Evolutionary conservation across 2,113 vertebrate genomes (phyloP).

Genomic region (Paratilapia polleni): DNA sequence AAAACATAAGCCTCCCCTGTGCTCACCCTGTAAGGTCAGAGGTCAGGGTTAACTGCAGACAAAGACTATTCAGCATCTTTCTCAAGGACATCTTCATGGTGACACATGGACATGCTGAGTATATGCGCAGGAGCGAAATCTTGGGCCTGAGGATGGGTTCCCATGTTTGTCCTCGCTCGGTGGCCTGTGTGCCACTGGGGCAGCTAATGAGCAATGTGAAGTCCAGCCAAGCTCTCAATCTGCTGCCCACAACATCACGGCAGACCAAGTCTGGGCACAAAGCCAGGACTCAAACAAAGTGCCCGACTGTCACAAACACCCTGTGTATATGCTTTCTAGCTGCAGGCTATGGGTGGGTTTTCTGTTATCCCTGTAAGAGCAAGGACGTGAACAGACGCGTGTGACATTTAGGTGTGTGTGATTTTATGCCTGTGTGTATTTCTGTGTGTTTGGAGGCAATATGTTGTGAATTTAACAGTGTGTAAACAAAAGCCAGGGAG

Average conservation of each 20-base stretch:
- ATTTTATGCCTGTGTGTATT: neutral
- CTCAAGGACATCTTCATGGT: neutral
- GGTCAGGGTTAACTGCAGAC: neutral
- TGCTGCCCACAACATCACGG: conserved; percentile 58
- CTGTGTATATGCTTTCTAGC: neutral
- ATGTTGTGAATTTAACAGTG: conserved; percentile 16
- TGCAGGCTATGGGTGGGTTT: conserved; percentile 38
- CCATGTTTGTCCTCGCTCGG: conserved; percentile 30
- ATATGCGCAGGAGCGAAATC: neutral
- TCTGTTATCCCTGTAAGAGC: conserved; percentile 23
- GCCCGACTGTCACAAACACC: conserved; percentile 32
- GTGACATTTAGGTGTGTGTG: conserved; percentile 1
- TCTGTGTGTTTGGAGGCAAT: conserved; percentile 8
- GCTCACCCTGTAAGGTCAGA: neutral
- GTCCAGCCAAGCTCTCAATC: conserved; percentile 58
- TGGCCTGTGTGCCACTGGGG: conserved; percentile 40
- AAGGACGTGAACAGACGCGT: neutral
- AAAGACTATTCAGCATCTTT: neutral
- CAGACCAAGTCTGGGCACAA: conserved; percentile 44
- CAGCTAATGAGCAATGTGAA: conserved; percentile 66
- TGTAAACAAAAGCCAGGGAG: conserved; percentile 14
- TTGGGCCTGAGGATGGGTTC: neutral
- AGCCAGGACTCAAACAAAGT: conserved; percentile 52
- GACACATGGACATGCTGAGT: neutral
- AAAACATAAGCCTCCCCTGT: neutral